Evolutionary conservation across 1,140 invertebrate species (phyloP), one percentile per base, ranked within the genome.

Genomic region (Paracyclopina nana): DNA sequence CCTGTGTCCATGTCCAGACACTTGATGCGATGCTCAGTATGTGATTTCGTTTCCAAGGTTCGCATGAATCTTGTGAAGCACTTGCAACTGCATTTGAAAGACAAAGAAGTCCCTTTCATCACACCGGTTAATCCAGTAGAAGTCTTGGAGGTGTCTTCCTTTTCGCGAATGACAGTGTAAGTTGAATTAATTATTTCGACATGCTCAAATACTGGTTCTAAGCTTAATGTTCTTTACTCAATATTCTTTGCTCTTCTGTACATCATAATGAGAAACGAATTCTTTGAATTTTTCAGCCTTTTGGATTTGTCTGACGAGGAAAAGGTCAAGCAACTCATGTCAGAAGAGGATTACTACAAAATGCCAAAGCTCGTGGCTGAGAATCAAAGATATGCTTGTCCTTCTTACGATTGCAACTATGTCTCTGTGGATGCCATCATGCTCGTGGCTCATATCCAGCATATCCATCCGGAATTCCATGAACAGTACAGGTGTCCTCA

Each of bases 391-490:
- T 52, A 22, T 26, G 26, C 42, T 20, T 52, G 50, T 25, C 20
- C 30, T 6, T 9, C n/a, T 26, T 3, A 6, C 2, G 43, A 45
- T 12, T 52, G 50, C 25, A 52, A 52, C 16, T 52, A 52, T 27
- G 43, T 42, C 12, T 43, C 50, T 26, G 27, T 52, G 4, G 50
- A 52, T 29, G 50, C 42, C 12, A 26, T 52, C 16, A 52, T 52
- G 50, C 50, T 52, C 12, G 12, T 46, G 11, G 27, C 42, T 26
- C 50, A 52, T 45, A 52, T 52, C 34, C 16, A 44, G 9, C 20
- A 34, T 3, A 20, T 52, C 6, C 50, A 52, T 29, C 30, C 45
- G 5, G 18, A 38, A 2, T 40, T 18, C 6, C 16, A 14, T 2
- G 29, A 50, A 14, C 9, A 9, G 6, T 50, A 50, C 26, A 12